Conservation (phyloP, 1,140 invertebrate species). For the Drosophila burlai region DNA sequence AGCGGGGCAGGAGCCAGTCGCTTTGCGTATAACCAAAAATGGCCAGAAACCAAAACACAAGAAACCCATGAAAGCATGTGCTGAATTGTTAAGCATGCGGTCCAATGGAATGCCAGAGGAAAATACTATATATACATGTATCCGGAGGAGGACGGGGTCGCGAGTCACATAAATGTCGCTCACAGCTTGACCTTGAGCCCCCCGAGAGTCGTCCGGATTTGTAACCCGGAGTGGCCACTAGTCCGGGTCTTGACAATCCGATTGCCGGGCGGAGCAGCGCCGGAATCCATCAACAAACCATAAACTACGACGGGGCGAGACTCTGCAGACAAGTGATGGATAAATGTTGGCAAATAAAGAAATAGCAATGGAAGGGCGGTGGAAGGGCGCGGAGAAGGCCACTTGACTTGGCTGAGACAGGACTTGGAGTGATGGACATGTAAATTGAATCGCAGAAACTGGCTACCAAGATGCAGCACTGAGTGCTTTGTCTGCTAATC, state of each 20-base stretch:
- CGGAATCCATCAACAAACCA: conserved; percentile 53
- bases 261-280: conserved; percentile 22
- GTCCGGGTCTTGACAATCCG: conserved; percentile 22
- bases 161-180: conserved; percentile 70
- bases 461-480: conserved; percentile 14
- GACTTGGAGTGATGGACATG: conserved; percentile 36
- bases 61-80: conserved; percentile 58
- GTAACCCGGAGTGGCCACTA: conserved; percentile 27
- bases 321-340: conserved; percentile 51
- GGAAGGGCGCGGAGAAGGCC: not conserved
- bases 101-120: conserved; percentile 54
- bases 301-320: conserved; percentile 48
- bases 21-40: conserved; percentile 70
- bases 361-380: conserved; percentile 12
- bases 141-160: conserved; percentile 17
- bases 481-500: conserved; percentile 3
- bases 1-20: conserved; percentile 4
- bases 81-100: conserved; percentile 76
- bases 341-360: conserved; percentile 57
- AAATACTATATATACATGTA: conserved; percentile 24
- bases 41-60: conserved; percentile 46
- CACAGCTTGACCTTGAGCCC: conserved; percentile 70
- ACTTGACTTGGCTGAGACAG: conserved; percentile 23
- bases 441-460: conserved; percentile 45
- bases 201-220: conserved; percentile 37